Evolutionary conservation across 2,888 invertebrate genomes (phyloP).

Genomic region (Cordilura impudica): DNA sequence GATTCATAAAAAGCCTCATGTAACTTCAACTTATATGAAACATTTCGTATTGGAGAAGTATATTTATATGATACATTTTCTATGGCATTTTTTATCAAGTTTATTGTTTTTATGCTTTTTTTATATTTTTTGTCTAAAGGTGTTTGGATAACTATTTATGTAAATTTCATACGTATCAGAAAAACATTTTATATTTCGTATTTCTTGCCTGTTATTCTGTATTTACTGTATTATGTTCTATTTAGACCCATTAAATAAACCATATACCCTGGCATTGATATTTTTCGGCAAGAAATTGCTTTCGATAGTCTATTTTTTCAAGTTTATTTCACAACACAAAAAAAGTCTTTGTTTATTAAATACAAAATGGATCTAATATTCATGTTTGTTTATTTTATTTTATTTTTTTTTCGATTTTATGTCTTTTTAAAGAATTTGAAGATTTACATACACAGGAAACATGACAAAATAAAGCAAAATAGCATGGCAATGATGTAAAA

Average conservation of each 20-base stretch:
- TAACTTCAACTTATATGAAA: no score
- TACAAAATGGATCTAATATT: neutral
- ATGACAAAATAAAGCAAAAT: neutral
- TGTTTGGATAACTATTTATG: neutral
- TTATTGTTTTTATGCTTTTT: neutral
- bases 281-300: neutral
- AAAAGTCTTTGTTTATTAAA: neutral
- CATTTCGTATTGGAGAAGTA: no score
- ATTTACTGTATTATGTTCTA: neutral
- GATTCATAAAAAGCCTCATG: no score
- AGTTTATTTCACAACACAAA: no score
- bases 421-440: neutral
- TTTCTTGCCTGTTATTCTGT: neutral
- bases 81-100: neutral
- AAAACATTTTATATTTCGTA: neutral
- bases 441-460: neutral
- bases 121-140: neutral
- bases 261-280: neutral
- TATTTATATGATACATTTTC: no score
- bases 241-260: no score
- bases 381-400: neutral
- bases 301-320: no score
- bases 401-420: neutral
- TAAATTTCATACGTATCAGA: neutral
- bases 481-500: conserved; percentile 31